Evolutionary conservation across 1,140 invertebrate species (phyloP).

Genomic region (Panulirus ornatus): DNA sequence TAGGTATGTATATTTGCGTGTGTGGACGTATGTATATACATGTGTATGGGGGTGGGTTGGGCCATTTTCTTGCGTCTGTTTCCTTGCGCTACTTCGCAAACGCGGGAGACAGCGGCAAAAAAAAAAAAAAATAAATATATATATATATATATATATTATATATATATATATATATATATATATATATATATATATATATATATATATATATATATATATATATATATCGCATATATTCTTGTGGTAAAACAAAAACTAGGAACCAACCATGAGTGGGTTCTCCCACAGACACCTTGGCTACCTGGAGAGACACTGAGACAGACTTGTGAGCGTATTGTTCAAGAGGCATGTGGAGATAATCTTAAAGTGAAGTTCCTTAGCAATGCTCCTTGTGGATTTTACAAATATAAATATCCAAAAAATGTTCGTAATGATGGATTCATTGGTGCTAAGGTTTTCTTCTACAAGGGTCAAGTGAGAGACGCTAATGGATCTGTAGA

Average conservation of each 20-base stretch:
- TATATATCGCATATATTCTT: too few relatives aligned
- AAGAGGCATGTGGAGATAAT: conserved; percentile 84
- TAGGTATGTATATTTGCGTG: too few relatives aligned
- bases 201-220: too few relatives aligned
- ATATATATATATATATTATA: too few relatives aligned
- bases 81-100: too few relatives aligned
- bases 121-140: too few relatives aligned
- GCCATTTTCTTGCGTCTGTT: too few relatives aligned
- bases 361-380: conserved; percentile 87
- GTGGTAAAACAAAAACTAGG: conserved; percentile 87
- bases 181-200: too few relatives aligned
- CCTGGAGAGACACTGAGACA: conserved; percentile 90
- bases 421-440: conserved; percentile 79
- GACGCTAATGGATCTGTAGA: conserved; percentile 78
- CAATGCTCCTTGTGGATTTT: conserved; percentile 93
- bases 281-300: conserved; percentile 86
- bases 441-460: conserved; percentile 88
- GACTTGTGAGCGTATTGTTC: conserved; percentile 88
- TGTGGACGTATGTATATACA: too few relatives aligned
- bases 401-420: conserved; percentile 91
- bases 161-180: too few relatives aligned
- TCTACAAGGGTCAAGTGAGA: conserved; percentile 82
- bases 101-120: too few relatives aligned
- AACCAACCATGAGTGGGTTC: conserved; percentile 82
- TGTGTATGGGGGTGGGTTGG: too few relatives aligned